Percentiles rank a stretch among this genome's conserved stretches.
These are phyloP conservation scores for Regulus satrapa DNA, from an alignment of 2,113 vertebrate species.

Conservation along the genomic window DNA sequence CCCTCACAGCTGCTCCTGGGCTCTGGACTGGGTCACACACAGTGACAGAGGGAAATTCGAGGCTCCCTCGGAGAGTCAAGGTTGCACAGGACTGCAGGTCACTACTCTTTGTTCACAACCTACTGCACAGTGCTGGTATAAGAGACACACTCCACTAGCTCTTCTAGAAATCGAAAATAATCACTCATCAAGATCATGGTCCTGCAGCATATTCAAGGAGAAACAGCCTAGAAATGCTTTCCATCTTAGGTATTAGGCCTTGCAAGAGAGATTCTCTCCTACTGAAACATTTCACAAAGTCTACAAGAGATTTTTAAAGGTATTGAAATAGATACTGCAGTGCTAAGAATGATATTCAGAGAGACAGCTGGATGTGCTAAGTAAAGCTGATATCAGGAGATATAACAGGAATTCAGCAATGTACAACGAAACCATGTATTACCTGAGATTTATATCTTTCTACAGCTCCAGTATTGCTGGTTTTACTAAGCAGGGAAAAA, in stretches of 20 bases:
- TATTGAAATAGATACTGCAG: neutral
- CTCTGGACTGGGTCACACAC: neutral
- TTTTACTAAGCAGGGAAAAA: neutral
- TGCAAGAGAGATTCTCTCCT: neutral
- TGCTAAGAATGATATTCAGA: neutral
- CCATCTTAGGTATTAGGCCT: neutral
- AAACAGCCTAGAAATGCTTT: neutral
- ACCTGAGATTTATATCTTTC: slow-evolving; percentile 15
- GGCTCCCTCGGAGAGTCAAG: neutral
- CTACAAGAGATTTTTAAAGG: neutral
- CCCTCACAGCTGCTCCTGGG: neutral
- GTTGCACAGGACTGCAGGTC: neutral
- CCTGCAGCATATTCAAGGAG: neutral
- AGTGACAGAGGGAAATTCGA: neutral
- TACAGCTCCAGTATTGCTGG: neutral
- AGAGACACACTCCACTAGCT: neutral
- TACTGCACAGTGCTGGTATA: neutral
- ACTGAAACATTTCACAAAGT: neutral
- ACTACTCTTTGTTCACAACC: neutral
- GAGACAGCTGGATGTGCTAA: slow-evolving; percentile 2
- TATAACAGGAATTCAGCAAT: slow-evolving; percentile 1
- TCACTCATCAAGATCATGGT: neutral
- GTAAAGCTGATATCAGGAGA: neutral
- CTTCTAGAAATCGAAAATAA: neutral
- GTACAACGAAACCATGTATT: neutral